Base-by-base conservation (phyloP, 2,113 vertebrate genomes). In the Pampusana beccarii region DNA sequence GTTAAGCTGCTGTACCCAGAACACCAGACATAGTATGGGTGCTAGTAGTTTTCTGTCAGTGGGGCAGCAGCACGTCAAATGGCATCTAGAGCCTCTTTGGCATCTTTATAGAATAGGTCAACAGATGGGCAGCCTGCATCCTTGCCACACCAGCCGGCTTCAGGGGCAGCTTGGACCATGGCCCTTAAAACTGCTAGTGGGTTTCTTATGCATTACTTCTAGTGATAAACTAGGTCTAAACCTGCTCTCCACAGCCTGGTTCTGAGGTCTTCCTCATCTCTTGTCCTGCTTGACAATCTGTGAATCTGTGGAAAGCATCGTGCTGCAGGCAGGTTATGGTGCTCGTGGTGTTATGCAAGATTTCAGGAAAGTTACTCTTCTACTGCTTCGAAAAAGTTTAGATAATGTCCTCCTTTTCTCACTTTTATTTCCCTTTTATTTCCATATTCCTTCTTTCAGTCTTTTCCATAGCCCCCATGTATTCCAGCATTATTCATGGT, bases 91-190 rank as follows among this genome's bases (percentile, higher is more conserved):
- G 18, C 24, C 10, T 40, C 42, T 74, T 29, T 40, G 31, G 7
- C 2, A 2, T 67, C 29, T 86, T 65, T 57, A 28, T 56, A 65
- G 64, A 19, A 57, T 0, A 2, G 8, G 16, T 20, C 42, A 16
- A 18, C 4, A 14, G 44, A 31, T 2, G 2, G 26, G 20, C 2
- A 1, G 31, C 53, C 53, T 53, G 20, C 54, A 44, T 26, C 31
- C 62, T 70, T 50, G 34, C 16, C 19, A 29, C 0, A 1, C 25
- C 0, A 3, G 11, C 34, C 2, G 0, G 16, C 34, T 50, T 75
- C 19, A 19, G 0, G 2, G 29, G 14, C 53, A 58, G 53, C 34
- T 67, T 86, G 53, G 53, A 31, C 42, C 34, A 51, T 24, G 34
- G 53, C 25, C 23, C 23, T n/a, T 56, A 38, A 38, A 65, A 38